Percentiles rank a stretch among this genome's conserved stretches.
These are phyloP conservation scores for Onthophagus taurus DNA, from an alignment of 1,140 invertebrate species.

Conservation along the genomic window DNA sequence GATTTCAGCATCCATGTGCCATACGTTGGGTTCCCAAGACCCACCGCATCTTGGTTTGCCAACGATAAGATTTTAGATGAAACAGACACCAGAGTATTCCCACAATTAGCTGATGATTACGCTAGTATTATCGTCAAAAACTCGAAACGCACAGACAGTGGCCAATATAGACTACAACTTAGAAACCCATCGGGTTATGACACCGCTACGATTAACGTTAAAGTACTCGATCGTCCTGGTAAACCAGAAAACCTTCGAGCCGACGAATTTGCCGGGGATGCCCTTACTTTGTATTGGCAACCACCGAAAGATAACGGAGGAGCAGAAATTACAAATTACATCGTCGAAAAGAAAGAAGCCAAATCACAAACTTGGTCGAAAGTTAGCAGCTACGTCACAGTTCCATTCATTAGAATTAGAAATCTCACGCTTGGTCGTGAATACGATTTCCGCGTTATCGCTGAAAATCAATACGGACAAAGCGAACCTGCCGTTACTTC, in stretches of 20 bases:
- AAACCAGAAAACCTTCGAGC: constrained; percentile 80
- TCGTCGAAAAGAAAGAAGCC: constrained; percentile 88
- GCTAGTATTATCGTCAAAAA: constrained; percentile 87
- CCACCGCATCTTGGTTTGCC: constrained; percentile 85
- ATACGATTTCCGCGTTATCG: constrained; percentile 96
- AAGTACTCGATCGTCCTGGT: constrained; percentile 82
- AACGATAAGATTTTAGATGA: constrained; percentile 72
- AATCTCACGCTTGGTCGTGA: constrained; percentile 83
- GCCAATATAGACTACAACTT: constrained; percentile 85
- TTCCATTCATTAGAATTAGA: constrained; percentile 78
- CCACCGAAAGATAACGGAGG: constrained; percentile 95
- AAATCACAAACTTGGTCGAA: constrained; percentile 76
- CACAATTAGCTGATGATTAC: constrained; percentile 78
- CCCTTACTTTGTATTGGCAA: constrained; percentile 90
- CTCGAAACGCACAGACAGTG: constrained; percentile 81
- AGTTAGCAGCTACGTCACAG: constrained; percentile 84
- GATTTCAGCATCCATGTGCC: constrained; percentile 94
- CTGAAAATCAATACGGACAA: constrained; percentile 93
- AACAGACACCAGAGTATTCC: constrained; percentile 65
- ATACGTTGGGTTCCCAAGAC: constrained; percentile 90
- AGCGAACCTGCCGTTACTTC: constrained; percentile 83
- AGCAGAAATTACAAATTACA: constrained; percentile 90
- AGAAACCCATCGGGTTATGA: constrained; percentile 93
- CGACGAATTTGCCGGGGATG: constrained; percentile 91
- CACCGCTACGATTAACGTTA: constrained; percentile 87